These are phyloP conservation scores for Lindbergichthys nudifrons DNA, from an alignment of 2,797 vertebrate genomes.

Conservation along the genomic window DNA sequence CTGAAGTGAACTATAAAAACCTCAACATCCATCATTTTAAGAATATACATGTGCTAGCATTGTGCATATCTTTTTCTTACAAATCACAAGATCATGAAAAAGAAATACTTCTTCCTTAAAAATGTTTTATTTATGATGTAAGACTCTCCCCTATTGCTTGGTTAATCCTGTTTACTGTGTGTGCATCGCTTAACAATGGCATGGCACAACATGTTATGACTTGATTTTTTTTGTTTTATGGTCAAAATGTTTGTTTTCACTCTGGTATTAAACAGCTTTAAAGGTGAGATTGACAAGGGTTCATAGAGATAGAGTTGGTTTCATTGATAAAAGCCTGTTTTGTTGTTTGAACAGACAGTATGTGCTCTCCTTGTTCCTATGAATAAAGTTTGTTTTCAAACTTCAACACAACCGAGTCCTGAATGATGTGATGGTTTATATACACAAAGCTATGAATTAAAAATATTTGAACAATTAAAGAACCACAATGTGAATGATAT, in stretches of 20 bases:
- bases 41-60: neutral
- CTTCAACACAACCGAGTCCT: conserved; percentile 25
- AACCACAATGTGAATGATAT: conserved; percentile 35
- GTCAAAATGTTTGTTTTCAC: conserved; percentile 47
- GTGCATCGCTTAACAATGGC: conserved; percentile 53
- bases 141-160: conserved; percentile 10
- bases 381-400: conserved; percentile 69
- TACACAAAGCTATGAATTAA: conserved; percentile 36
- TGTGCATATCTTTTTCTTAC: conserved; percentile 17
- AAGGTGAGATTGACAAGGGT: conserved; percentile 26
- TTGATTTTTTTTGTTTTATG: conserved; percentile 10
- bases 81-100: conserved; percentile 28
- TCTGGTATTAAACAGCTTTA: conserved; percentile 63
- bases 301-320: conserved; percentile 30
- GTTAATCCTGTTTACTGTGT: conserved; percentile 52
- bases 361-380: conserved; percentile 46
- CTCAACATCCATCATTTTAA: conserved; percentile 3
- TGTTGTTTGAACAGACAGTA: conserved; percentile 36
- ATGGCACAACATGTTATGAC: conserved; percentile 43
- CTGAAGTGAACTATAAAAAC: conserved; percentile 5
- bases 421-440: conserved; percentile 31
- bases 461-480: conserved; percentile 33
- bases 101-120: conserved; percentile 20
- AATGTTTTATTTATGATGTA: neutral
- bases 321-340: conserved; percentile 24